These are phyloP conservation scores for Danio kyathit DNA, from an alignment of 2,797 vertebrate species.

Conservation along the genomic window DNA sequence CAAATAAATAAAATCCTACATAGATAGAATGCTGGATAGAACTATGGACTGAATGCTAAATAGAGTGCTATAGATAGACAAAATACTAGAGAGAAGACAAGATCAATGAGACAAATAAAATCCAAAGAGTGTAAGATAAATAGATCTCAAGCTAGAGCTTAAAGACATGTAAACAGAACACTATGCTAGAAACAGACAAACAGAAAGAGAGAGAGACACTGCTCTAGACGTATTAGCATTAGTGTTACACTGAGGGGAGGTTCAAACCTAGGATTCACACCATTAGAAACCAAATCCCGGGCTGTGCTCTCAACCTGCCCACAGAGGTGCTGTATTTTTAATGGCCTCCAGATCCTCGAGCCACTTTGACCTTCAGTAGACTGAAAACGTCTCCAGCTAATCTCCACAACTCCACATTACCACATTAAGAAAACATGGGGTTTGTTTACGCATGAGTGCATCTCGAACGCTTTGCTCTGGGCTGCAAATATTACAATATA, in stretches of 20 bases:
- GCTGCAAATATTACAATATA: slow-evolving; percentile 39
- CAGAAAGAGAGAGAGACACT: too few species aligned
- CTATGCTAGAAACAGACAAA: too few species aligned
- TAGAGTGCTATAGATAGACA: too few species aligned
- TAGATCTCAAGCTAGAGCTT: too few species aligned
- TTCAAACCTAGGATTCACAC: slow-evolving; percentile 37
- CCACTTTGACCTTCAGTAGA: slow-evolving; percentile 71
- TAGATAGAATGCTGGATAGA: too few species aligned
- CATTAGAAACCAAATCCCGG: slow-evolving; percentile 65
- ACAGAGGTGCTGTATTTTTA: slow-evolving; percentile 54
- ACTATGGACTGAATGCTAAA: too few species aligned
- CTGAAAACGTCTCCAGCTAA: slow-evolving; percentile 62
- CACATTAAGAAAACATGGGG: slow-evolving; percentile 58
- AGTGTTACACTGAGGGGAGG: neutral
- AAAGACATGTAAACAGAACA: too few species aligned
- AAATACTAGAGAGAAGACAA: too few species aligned
- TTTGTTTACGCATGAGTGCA: slow-evolving; percentile 56
- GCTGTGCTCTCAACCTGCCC: slow-evolving; percentile 46
- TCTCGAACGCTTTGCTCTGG: slow-evolving; percentile 35
- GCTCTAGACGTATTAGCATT: neutral
- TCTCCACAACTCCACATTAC: slow-evolving; percentile 62
- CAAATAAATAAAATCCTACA: too few species aligned
- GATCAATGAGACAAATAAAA: too few species aligned
- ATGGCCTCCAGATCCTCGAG: slow-evolving; percentile 57
- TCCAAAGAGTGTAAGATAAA: too few species aligned